These are phyloP conservation scores for Benthosema pterotum DNA, from an alignment of 2,797 vertebrate species.

Conservation along the genomic window DNA sequence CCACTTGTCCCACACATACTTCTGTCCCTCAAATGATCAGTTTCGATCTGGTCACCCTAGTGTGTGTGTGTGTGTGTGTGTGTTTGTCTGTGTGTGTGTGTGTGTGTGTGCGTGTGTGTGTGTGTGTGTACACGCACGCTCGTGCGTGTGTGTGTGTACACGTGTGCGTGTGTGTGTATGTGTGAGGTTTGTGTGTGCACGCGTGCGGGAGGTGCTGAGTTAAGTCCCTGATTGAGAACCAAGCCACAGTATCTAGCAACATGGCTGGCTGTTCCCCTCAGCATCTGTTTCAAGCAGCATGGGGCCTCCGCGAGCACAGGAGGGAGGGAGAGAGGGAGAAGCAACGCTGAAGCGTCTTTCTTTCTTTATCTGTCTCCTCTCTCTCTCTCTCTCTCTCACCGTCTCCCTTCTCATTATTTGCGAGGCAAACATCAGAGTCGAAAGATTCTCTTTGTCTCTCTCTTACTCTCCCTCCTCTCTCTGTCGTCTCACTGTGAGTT, in stretches of 20 bases:
- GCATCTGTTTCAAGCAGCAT: constrained; percentile 72
- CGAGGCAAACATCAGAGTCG: constrained; percentile 36
- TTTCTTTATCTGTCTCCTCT: constrained; percentile 50
- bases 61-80: too few relatives aligned
- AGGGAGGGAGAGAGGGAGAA: constrained; percentile 36
- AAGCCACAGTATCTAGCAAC: constrained; percentile 69
- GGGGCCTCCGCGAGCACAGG: constrained; percentile 39
- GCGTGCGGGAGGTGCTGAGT: constrained; percentile 28
- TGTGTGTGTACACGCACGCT: too few relatives aligned
- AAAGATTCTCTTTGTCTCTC: constrained; percentile 28
- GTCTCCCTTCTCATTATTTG: constrained; percentile 57
- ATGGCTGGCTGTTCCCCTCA: constrained; percentile 64
- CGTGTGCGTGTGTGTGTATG: background rate
- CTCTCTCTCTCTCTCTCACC: constrained; percentile 21
- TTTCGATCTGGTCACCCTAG: too few relatives aligned
- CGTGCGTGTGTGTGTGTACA: too few relatives aligned
- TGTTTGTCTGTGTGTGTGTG: too few relatives aligned
- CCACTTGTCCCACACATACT: too few relatives aligned
- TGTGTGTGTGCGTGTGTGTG: too few relatives aligned
- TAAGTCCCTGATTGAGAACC: constrained; percentile 81
- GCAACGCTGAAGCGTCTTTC: constrained; percentile 30
- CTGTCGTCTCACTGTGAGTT: constrained; percentile 50
- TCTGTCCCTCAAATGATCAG: too few relatives aligned
- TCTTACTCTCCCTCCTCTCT: constrained; percentile 7
- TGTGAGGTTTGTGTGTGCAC: constrained; percentile 36